Conservation (phyloP, 2,113 vertebrate species). For the Trochalopteron elliotii region DNA sequence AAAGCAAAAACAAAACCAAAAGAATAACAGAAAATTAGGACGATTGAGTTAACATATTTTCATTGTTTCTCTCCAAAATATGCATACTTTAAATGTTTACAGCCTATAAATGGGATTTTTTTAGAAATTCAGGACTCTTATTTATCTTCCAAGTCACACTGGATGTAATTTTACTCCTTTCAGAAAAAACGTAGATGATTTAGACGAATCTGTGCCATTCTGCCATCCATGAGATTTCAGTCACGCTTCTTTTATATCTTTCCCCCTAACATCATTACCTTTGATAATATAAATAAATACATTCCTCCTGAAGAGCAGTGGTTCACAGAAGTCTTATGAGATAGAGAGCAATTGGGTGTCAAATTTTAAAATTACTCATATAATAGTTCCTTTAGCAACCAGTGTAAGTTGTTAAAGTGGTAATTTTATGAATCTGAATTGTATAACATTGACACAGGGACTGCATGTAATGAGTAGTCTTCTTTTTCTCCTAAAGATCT, state of each 20-base stretch:
- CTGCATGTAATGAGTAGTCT: background rate
- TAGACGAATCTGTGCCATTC: background rate
- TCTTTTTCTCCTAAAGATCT: background rate
- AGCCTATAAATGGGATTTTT: background rate
- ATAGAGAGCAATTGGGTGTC: background rate
- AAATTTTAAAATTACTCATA: background rate
- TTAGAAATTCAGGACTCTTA: background rate
- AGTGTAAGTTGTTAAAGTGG: background rate
- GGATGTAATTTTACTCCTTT: background rate
- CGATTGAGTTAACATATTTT: background rate
- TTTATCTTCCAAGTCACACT: background rate
- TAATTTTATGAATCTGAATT: background rate
- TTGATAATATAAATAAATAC: background rate
- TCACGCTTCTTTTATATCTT: background rate
- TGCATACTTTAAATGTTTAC: background rate
- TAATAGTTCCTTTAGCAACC: background rate
- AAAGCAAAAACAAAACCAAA: no score
- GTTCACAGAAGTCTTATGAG: background rate
- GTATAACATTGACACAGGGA: background rate
- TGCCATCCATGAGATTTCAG: background rate
- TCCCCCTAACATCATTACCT: background rate
- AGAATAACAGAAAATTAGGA: background rate
- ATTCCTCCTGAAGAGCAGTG: background rate
- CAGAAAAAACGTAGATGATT: background rate
- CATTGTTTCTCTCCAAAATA: background rate